Evolutionary conservation across 2,888 invertebrate species (phyloP).

Genomic region (Drosophila leonis): DNA sequence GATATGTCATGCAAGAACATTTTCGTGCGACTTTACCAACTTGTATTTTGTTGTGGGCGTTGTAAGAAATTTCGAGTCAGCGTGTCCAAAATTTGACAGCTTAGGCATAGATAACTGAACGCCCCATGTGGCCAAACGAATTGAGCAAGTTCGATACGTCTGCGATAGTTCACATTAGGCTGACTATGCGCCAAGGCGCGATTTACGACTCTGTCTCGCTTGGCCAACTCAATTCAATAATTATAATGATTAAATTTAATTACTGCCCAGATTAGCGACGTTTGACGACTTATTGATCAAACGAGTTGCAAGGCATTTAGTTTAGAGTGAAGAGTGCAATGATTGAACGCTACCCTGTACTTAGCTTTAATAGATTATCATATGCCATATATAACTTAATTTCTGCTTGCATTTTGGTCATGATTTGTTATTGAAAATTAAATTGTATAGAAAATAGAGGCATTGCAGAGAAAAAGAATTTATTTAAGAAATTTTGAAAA

Average conservation of each 20-base stretch:
- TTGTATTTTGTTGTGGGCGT: conserved; percentile 46
- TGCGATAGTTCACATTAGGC: conserved; percentile 11
- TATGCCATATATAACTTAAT: no score
- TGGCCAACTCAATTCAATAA: conserved; percentile 5
- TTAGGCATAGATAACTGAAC: conserved; percentile 35
- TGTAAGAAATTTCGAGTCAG: conserved; percentile 33
- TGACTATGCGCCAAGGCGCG: not conserved
- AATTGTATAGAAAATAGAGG: no score
- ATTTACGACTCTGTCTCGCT: not conserved
- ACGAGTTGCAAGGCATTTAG: not conserved
- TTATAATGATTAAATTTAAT: conserved; percentile 14
- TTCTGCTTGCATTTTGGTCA: no score
- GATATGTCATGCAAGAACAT: conserved; percentile 76
- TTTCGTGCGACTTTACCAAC: conserved; percentile 14
- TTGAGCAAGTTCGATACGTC: conserved; percentile 39
- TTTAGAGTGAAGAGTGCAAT: not conserved
- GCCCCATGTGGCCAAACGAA: conserved; percentile 45
- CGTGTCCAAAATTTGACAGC: conserved; percentile 54
- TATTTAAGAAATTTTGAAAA: no score
- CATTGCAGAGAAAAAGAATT: no score
- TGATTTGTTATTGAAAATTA: no score
- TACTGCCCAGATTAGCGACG: conserved; percentile 2
- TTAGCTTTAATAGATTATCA: not conserved
- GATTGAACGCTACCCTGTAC: conserved; percentile 1
- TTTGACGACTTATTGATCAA: conserved; percentile 1